Evolutionary conservation across 2,888 invertebrate species (phyloP).

Genomic region (Marronus borbonicus): DNA sequence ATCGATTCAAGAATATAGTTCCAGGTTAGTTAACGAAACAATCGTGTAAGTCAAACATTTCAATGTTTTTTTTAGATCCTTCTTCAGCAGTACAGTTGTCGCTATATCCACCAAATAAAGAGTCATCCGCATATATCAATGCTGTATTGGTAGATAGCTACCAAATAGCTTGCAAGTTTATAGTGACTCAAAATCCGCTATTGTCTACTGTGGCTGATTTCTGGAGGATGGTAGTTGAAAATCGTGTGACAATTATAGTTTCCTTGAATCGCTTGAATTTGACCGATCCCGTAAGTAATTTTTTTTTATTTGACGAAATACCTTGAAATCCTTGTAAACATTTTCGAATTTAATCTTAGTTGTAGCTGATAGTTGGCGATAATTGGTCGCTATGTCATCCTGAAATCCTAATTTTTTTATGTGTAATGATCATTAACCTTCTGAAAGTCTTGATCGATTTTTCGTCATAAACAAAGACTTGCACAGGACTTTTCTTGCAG

Average conservation of each 20-base stretch:
- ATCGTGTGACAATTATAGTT: constrained; percentile 66
- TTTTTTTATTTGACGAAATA: not conserved
- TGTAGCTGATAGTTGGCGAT: no score
- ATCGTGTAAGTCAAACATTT: not conserved
- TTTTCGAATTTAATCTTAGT: no score
- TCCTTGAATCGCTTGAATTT: constrained; percentile 67
- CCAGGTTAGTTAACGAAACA: not conserved
- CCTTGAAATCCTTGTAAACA: no score
- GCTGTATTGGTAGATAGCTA: constrained; percentile 69
- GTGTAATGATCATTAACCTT: no score
- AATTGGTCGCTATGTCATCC: no score
- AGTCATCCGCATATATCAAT: constrained; percentile 70
- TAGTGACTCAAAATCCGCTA: constrained; percentile 70
- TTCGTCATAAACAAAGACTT: no score
- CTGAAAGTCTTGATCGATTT: no score
- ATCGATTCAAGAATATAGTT: not conserved
- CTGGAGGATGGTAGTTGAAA: constrained; percentile 70
- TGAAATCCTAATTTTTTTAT: no score
- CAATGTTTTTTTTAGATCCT: constrained; percentile 60
- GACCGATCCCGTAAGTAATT: constrained; percentile 63
- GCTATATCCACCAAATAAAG: constrained; percentile 65
- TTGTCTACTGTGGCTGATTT: constrained; percentile 70
- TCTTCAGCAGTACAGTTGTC: constrained; percentile 65
- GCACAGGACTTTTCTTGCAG: no score
- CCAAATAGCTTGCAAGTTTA: constrained; percentile 65